Conservation (phyloP, 2,888 invertebrate species). For the Choreutis nemorana region DNA sequence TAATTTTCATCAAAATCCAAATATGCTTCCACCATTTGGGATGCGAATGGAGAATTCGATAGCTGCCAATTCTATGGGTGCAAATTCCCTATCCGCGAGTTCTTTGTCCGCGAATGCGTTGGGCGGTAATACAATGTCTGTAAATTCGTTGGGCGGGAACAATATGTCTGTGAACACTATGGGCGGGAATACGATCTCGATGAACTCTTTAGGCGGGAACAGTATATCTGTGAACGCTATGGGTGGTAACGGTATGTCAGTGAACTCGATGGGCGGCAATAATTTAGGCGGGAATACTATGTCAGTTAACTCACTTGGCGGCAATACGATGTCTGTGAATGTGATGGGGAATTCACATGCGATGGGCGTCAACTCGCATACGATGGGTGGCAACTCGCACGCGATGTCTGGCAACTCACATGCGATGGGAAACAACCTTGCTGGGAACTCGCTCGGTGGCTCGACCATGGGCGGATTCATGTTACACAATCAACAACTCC, state of each 20-base stretch:
- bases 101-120: conserved; percentile 17
- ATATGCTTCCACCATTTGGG: conserved; percentile 60
- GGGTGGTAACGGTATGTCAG: conserved; percentile 12
- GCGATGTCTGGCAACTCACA: background rate
- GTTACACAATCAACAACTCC: conserved; percentile 36
- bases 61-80: conserved; percentile 21
- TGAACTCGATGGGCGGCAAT: conserved; percentile 12
- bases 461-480: too few relatives aligned
- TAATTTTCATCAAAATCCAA: conserved; percentile 57
- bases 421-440: background rate
- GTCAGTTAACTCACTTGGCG: conserved; percentile 8
- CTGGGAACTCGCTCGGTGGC: background rate
- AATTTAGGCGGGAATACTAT: conserved; percentile 12
- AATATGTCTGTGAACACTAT: conserved; percentile 15
- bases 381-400: background rate
- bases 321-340: conserved; percentile 11
- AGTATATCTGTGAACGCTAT: conserved; percentile 9
- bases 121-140: conserved; percentile 12
- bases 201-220: conserved; percentile 9
- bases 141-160: conserved; percentile 8
- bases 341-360: conserved; percentile 23
- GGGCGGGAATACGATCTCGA: conserved; percentile 10
- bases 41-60: conserved; percentile 52
- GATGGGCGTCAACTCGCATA: too few relatives aligned
- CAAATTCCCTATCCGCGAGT: conserved; percentile 17